Evolutionary conservation across 2,888 invertebrate genomes (phyloP).

Genomic region (Antheraea assamensis): DNA sequence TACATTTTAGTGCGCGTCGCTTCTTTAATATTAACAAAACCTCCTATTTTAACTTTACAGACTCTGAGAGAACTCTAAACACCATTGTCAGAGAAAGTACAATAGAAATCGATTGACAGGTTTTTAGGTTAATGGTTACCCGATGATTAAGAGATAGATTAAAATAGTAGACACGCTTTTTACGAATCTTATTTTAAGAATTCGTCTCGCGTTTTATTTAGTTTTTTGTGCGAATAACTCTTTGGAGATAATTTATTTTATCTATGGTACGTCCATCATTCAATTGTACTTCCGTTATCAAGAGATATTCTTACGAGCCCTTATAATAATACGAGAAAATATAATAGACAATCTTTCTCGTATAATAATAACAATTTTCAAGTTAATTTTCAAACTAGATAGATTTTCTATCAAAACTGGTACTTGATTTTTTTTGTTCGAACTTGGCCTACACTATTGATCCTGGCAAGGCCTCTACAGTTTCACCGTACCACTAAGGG

Average conservation of each 20-base stretch:
- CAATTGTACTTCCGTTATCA: not conserved
- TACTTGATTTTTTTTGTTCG: too few species aligned
- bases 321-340: not conserved
- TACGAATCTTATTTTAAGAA: conserved; percentile 31
- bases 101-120: conserved; percentile 32
- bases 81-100: conserved; percentile 35
- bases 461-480: too few species aligned
- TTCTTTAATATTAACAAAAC: not conserved
- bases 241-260: not conserved
- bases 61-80: not conserved
- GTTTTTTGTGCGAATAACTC: conserved; percentile 30
- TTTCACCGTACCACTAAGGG: too few species aligned
- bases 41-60: not conserved
- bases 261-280: not conserved
- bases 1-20: not conserved
- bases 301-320: not conserved
- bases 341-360: too few species aligned
- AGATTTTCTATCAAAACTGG: too few species aligned
- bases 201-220: conserved; percentile 33
- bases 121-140: conserved; percentile 37
- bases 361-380: too few species aligned
- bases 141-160: conserved; percentile 37
- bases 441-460: too few species aligned
- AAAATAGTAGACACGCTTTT: conserved; percentile 35
- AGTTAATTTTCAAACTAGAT: not conserved